Base-by-base conservation (phyloP, 2,797 vertebrate species). In the Percopsis omiscomaycus region DNA sequence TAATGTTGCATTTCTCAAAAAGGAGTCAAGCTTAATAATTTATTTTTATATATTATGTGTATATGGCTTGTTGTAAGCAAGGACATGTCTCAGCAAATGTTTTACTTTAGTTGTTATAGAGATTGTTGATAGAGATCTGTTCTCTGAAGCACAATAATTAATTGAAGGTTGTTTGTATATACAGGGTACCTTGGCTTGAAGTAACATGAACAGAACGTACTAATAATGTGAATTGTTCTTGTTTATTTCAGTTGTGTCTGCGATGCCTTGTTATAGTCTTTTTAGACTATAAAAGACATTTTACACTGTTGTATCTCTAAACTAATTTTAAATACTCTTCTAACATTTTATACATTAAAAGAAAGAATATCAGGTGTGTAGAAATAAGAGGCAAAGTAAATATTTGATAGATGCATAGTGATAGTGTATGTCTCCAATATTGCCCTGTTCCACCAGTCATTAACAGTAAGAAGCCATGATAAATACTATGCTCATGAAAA, bases 41-140 rank as follows among this genome's bases (percentile, higher is more conserved):
- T 90, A 89, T 90, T 91, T 88, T 90, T 89, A 22, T 89, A 87
- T 86, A 59, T 64, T 77, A 53, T 79, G 66, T 76, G 68, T 81
- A 67, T 75, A 73, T 56, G 59, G 69, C 65, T 75, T 58, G 76
- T 74, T 77, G 46, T 69, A 65, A 77, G 77, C 72, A 60, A 65
- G 64, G 60, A 78, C 64, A 49, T 75, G 61, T 68, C 57, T 68
- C 57, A 50, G 42, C 55, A 16, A 22, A 22, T 60, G 47, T 60
- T 71, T 47, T 51, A 69, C 58, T 74, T 66, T 55, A 74, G 13
- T 69, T 45, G 30, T 64, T 58, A 5, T 57, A 59, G 15, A 77
- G 22, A 22, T 22, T 22, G 22, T 22, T 22, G 22, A 64, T 66
- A 71, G 29, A 68, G 44, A 61, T 62, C 56, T 71, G 75, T 76